Conservation (phyloP, 2,888 invertebrate species). For the Prosapia bicincta region DNA sequence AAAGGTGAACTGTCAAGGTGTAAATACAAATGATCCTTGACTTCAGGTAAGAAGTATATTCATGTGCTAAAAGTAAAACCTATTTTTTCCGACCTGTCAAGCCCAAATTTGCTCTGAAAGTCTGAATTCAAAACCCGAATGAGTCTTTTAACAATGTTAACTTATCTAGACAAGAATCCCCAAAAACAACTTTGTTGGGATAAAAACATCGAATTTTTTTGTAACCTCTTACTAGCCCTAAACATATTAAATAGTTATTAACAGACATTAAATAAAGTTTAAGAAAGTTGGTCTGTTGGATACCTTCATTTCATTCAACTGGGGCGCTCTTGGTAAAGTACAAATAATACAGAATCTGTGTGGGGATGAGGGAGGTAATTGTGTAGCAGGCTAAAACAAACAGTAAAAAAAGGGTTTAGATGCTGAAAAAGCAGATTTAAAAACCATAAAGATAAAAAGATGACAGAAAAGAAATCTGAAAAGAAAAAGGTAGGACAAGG, state of each 20-base stretch:
- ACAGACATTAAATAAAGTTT: too few species aligned
- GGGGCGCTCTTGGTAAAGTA: neutral
- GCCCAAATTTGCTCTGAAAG: neutral
- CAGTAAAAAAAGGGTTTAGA: neutral
- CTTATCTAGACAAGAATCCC: too few species aligned
- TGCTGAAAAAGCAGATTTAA: neutral
- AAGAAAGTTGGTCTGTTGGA: too few species aligned
- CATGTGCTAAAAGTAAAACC: neutral
- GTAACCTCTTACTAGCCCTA: too few species aligned
- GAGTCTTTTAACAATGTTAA: constrained; percentile 4
- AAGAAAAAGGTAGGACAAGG: neutral
- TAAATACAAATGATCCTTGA: neutral
- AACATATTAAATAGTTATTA: too few species aligned
- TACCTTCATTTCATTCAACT: neutral
- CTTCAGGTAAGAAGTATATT: neutral
- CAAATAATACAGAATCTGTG: constrained; percentile 7
- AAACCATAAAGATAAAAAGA: neutral
- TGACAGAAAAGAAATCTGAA: neutral
- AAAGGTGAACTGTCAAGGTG: neutral
- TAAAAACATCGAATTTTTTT: too few species aligned
- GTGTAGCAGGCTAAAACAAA: constrained; percentile 9
- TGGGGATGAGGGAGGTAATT: constrained; percentile 5
- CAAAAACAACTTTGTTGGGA: too few species aligned
- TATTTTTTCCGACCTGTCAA: constrained; percentile 3
- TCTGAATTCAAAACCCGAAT: constrained; percentile 6